Conservation (phyloP, 2,888 invertebrate species). For the Cremastinae sp. region DNA sequence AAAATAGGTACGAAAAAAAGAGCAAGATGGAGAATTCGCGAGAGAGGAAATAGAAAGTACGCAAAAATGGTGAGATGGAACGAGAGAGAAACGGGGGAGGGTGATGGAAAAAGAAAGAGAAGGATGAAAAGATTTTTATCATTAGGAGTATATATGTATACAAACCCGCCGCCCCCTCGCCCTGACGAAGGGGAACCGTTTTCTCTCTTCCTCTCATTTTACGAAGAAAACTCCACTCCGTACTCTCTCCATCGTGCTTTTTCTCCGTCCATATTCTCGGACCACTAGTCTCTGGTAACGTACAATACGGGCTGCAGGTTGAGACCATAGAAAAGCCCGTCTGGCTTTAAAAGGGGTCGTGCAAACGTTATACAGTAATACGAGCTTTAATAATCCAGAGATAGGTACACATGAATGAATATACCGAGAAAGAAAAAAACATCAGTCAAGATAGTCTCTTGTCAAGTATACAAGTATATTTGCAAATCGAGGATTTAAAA, state of each 20-base stretch:
- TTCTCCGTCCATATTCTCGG: constrained; percentile 63
- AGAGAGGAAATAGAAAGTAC: constrained; percentile 56
- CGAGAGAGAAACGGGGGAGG: constrained; percentile 62
- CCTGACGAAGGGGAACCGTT: constrained; percentile 44
- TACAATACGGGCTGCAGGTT: constrained; percentile 68
- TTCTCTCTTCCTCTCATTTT: constrained; percentile 9
- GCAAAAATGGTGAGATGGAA: constrained; percentile 40
- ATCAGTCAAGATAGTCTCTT: constrained; percentile 13
- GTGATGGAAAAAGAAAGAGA: constrained; percentile 46
- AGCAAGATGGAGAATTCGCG: constrained; percentile 30
- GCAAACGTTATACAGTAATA: constrained; percentile 61
- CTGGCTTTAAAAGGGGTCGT: constrained; percentile 79
- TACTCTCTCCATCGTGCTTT: constrained; percentile 55
- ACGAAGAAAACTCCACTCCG: constrained; percentile 64
- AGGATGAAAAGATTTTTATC: constrained; percentile 51
- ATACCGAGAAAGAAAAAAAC: not conserved
- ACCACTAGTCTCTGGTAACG: constrained; percentile 53
- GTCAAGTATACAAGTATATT: constrained; percentile 14
- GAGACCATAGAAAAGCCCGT: constrained; percentile 78
- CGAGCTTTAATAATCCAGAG: not conserved
- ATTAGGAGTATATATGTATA: constrained; percentile 40
- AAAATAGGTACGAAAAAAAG: constrained; percentile 25
- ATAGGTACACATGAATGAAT: constrained; percentile 4
- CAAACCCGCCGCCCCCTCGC: constrained; percentile 30
- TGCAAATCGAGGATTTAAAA: not conserved